A percentile compares a stretch with the other conserved stretches of the same genome.
Conservation (phyloP, 2,888 invertebrate genomes). For the Rosalia funebris region DNA sequence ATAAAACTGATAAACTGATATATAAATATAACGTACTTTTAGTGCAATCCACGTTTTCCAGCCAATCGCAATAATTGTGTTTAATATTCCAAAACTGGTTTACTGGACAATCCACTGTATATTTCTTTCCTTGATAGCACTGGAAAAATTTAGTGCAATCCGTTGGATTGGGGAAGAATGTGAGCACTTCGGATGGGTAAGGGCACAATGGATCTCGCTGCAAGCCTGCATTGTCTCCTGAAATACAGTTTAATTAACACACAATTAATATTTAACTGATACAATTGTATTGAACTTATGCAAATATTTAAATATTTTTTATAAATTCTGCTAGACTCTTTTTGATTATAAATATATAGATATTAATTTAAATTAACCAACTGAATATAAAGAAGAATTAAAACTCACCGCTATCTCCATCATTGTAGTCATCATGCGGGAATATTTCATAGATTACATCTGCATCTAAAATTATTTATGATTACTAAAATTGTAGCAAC, state of each 20-base stretch:
- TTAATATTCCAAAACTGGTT: constrained; percentile 24
- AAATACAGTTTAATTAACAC: too few species aligned
- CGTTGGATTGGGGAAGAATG: constrained; percentile 25
- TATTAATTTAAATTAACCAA: too few species aligned
- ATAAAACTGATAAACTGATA: too few species aligned
- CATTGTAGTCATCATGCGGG: background rate
- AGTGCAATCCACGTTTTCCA: constrained; percentile 14
- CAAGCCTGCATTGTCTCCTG: too few species aligned
- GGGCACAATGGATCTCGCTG: constrained; percentile 12
- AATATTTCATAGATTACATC: background rate
- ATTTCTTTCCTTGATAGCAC: constrained; percentile 28
- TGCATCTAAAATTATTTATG: background rate
- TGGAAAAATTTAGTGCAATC: constrained; percentile 33
- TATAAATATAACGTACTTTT: background rate
- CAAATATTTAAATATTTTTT: too few species aligned
- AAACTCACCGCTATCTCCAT: constrained; percentile 1
- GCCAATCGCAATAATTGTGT: constrained; percentile 29
- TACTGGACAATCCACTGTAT: constrained; percentile 2
- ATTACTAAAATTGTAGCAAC: too few species aligned
- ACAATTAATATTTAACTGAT: too few species aligned
- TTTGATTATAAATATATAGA: too few species aligned
- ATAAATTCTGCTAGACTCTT: too few species aligned
- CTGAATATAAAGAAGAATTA: too few species aligned
- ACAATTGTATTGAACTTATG: too few species aligned
- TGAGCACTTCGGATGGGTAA: background rate